Evolutionary conservation across 2,797 vertebrate species (phyloP).

Genomic region (Jordanella pulchra): DNA sequence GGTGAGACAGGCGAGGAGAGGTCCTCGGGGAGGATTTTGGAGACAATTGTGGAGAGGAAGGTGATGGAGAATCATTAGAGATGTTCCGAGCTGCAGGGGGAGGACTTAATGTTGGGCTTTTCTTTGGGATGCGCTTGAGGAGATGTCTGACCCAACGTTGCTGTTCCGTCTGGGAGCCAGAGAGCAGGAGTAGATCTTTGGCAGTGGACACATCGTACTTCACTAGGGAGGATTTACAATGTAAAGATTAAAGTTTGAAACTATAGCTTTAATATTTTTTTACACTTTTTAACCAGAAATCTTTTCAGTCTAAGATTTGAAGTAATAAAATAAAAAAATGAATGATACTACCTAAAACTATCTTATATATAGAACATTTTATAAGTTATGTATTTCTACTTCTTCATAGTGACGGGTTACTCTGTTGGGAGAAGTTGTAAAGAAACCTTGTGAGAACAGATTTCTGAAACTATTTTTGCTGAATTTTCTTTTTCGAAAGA

Average conservation of each 20-base stretch:
- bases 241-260: conserved; percentile 10
- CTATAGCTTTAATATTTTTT: not conserved
- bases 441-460: too few relatives aligned
- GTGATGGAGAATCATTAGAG: conserved; percentile 5
- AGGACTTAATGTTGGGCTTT: conserved; percentile 81
- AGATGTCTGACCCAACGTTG: conserved; percentile 94
- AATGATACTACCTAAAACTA: too few relatives aligned
- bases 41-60: conserved; percentile 56
- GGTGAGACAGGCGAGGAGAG: conserved; percentile 76
- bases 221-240: conserved; percentile 68
- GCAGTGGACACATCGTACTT: conserved; percentile 96
- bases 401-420: too few relatives aligned
- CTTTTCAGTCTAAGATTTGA: not conserved
- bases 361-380: too few relatives aligned
- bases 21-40: conserved; percentile 62
- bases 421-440: not conserved
- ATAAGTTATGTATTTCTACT: too few relatives aligned
- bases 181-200: conserved; percentile 93
- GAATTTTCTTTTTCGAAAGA: not conserved
- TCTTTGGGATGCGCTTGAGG: conserved; percentile 94
- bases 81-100: conserved; percentile 18
- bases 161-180: conserved; percentile 90
- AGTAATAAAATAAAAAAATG: not conserved
- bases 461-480: too few relatives aligned
- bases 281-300: not conserved